Base-by-base conservation (phyloP, 2,888 invertebrate genomes). In the Geotrupes spiniger region DNA sequence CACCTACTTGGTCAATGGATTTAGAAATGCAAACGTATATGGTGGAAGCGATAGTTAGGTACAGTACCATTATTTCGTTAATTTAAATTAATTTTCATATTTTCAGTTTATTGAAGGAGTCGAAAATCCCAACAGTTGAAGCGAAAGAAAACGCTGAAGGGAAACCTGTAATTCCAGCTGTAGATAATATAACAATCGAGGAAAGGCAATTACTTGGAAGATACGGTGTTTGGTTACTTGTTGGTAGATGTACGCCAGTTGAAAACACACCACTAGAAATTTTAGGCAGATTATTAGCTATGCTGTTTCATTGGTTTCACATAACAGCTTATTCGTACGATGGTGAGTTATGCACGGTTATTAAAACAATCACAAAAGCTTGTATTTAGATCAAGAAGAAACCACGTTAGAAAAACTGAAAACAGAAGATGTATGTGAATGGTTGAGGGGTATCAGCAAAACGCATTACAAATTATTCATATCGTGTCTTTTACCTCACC, bases 241-340 rank as follows among this genome's bases (percentile, higher is more conserved):
- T 97, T 36, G 96, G 96, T 8, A 81, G 97, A 53, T 97, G 91
- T 68, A 85, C 87, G 9, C 90, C 91, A 0, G 84, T 82, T 54
- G 79, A 85, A 15, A 86, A 87, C 63, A 87, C 88, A 0, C 86
- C 87, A 0, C 80, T 83, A 49, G 88, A 89, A 72, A 81, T 87
- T 44, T 78, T 98, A 41, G 97, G 97, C 4, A 81, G 97, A 52
- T 80, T 99, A 61, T 79, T 99, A 40, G 92, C 95, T 21, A 96
- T 97, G 81, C 80, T 99, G 54, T 99, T 98, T 75, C 96, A 98
- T 73, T 99, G 99, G 99, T 99, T 98, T 77, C 93, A 98, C 74
- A 90, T 95, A 63, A 99, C 98, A 10, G 95, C 97, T 1, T 94
- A 92, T 72, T 86, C 97, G 5, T 94, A 93, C 66, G 94, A 96